Percentiles rank a stretch among this genome's conserved stretches.
phyloP scores from a whole-genome alignment of 2,797 vertebrate genomes.

The Sebastes steindachneri region DNA sequence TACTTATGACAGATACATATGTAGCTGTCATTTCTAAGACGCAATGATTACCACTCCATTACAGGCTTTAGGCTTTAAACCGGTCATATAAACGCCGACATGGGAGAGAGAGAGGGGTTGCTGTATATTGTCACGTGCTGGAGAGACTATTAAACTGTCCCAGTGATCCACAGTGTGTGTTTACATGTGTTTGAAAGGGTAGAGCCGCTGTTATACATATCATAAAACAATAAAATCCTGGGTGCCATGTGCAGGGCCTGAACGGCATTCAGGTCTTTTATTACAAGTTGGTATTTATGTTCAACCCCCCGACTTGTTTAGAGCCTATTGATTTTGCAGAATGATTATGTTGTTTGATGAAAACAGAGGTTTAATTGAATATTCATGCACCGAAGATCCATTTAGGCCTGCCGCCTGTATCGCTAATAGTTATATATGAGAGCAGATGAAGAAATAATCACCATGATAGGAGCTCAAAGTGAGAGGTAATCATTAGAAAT shows the following conservation, averaged over 20 bases:
- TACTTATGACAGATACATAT: slow-evolving; percentile 31
- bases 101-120: not conserved
- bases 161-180: slow-evolving; percentile 38
- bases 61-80: slow-evolving; percentile 26
- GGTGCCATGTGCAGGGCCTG: not conserved
- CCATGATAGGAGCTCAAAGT: not conserved
- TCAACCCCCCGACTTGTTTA: slow-evolving; percentile 37
- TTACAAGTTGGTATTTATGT: slow-evolving; percentile 42
- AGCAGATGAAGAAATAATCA: slow-evolving; percentile 10
- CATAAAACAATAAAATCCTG: slow-evolving; percentile 27
- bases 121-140: slow-evolving; percentile 5
- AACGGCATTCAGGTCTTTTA: slow-evolving; percentile 27
- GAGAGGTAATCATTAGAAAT: not conserved
- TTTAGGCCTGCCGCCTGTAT: not conserved
- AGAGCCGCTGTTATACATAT: slow-evolving; percentile 7
- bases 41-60: slow-evolving; percentile 43
- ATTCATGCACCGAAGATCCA: slow-evolving; percentile 5
- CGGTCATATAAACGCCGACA: slow-evolving; percentile 39
- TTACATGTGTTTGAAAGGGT: slow-evolving; percentile 29
- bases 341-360: slow-evolving; percentile 50
- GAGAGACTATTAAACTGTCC: slow-evolving; percentile 50
- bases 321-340: slow-evolving; percentile 62
- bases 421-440: not conserved
- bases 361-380: slow-evolving; percentile 50
- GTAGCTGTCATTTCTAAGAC: slow-evolving; percentile 39